Conservation (phyloP, 2,888 invertebrate genomes). For the Hipparchia semele region DNA sequence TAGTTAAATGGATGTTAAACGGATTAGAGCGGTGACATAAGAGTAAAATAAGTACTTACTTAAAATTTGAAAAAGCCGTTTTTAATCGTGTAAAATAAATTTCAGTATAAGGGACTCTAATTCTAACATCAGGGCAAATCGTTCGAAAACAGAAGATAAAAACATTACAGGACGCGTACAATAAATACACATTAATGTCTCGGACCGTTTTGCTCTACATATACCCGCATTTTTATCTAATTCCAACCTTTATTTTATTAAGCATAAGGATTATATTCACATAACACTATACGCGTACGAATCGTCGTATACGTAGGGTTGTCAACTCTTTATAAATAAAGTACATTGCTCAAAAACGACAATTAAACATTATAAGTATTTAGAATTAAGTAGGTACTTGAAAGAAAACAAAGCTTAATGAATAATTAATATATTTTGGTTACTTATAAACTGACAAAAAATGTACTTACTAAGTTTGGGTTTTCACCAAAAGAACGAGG, state of each 20-base stretch:
- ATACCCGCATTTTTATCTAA: constrained; percentile 24
- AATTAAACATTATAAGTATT: no score
- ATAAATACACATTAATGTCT: constrained; percentile 83
- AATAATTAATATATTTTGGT: no score
- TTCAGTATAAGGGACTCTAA: constrained; percentile 45
- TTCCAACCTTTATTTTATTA: constrained; percentile 21
- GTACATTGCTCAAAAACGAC: background rate
- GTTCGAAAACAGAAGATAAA: constrained; percentile 73
- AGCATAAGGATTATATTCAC: constrained; percentile 25
- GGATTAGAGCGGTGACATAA: constrained; percentile 4
- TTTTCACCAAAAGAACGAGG: no score
- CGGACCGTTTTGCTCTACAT: constrained; percentile 66
- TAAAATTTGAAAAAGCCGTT: constrained; percentile 50
- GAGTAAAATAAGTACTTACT: constrained; percentile 13
- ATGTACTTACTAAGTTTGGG: no score
- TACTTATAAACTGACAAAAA: no score
- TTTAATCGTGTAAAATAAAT: constrained; percentile 48
- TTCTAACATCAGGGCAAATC: constrained; percentile 57
- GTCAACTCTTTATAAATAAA: background rate
- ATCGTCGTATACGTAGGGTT: constrained; percentile 46
- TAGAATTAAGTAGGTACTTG: no score
- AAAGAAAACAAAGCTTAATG: background rate
- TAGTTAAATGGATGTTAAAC: constrained; percentile 7
- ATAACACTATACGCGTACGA: constrained; percentile 43
- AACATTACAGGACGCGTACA: constrained; percentile 80